Base-by-base conservation (phyloP, 2,797 vertebrate species). In the Zenarchopterus dispar region DNA sequence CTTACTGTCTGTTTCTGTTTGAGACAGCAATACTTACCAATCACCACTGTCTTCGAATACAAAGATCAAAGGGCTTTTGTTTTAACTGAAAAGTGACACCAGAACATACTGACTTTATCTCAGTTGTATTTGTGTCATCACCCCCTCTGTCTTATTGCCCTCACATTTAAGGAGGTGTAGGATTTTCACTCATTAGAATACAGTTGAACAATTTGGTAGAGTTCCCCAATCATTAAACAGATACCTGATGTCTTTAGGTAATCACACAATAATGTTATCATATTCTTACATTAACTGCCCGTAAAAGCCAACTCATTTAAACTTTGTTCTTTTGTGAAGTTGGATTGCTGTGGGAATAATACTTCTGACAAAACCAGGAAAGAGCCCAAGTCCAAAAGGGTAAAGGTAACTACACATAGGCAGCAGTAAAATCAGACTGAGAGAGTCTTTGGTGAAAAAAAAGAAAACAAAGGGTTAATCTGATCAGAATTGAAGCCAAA, bases 241-340 rank as follows among this genome's bases (percentile, higher is more conserved):
- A 42, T 26, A 16, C 15, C 3, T 73, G 53, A 73, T 41, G 23
- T 39, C 22, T n/a, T 18, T 22, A 9, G 28, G 59, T 72, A 77
- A 77, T 82, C 73, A 45, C 43, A 62, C 36, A 17, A 5, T 21
- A 1, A 45, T 52, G 60, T 60, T 85, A 60, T 85, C 76, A 57
- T 16, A 2, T 42, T 42, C 59, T 72, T 36, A 39, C 42, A 13
- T 26, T 70, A 70, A 73, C 54, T 78, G 75, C 46, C 68, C 42
- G 57, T 62, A 49, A 50, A 49, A 18, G 48, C 60, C 68, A 72
- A 54, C 69, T n/a, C 39, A 62, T 58, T 52, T 33, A 70, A 75
- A 82, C 87, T 89, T 84, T 90, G 85, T 56, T 75, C 81, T 67
- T 26, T 50, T 42, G 59, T 73, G 51, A 68, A 60, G 44, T 23